phyloP scores from a whole-genome alignment of 2,113 vertebrate genomes.

The Sigmodon hispidus region DNA sequence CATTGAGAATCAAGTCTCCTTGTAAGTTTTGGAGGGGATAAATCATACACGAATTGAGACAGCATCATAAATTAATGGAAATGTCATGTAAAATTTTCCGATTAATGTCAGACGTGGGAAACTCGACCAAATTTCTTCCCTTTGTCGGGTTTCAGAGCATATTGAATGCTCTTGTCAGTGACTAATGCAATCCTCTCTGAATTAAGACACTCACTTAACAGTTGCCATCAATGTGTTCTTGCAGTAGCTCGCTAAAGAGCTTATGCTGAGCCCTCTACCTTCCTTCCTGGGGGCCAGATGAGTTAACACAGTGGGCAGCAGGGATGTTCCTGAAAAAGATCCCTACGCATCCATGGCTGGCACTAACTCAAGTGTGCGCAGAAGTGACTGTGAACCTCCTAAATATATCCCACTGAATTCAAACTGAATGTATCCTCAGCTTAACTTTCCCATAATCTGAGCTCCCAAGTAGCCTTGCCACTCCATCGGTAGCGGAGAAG shows the following conservation, averaged over 20 bases:
- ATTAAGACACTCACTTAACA: not conserved
- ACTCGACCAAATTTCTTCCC: slow-evolving; percentile 33
- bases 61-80: slow-evolving; percentile 9
- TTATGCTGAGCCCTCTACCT: not conserved
- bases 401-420: slow-evolving; percentile 29
- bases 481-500: not conserved
- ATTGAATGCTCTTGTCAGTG: slow-evolving; percentile 24
- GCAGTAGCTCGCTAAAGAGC: not conserved
- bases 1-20: not conserved
- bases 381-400: not conserved
- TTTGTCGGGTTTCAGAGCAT: slow-evolving; percentile 29
- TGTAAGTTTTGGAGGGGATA: not conserved
- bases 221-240: not conserved
- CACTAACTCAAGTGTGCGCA: slow-evolving; percentile 18
- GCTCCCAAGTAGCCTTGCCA: not conserved
- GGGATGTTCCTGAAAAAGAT: slow-evolving; percentile 27
- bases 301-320: slow-evolving; percentile 27
- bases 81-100: slow-evolving; percentile 5
- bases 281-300: not conserved
- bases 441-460: slow-evolving; percentile 36
- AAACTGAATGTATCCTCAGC: slow-evolving; percentile 38
- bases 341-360: not conserved
- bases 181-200: not conserved
- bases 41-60: not conserved
- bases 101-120: slow-evolving; percentile 22